These are phyloP conservation scores for Lepilemur septentrionalis DNA, from an alignment of 2,797 vertebrate species.

Conservation along the genomic window DNA sequence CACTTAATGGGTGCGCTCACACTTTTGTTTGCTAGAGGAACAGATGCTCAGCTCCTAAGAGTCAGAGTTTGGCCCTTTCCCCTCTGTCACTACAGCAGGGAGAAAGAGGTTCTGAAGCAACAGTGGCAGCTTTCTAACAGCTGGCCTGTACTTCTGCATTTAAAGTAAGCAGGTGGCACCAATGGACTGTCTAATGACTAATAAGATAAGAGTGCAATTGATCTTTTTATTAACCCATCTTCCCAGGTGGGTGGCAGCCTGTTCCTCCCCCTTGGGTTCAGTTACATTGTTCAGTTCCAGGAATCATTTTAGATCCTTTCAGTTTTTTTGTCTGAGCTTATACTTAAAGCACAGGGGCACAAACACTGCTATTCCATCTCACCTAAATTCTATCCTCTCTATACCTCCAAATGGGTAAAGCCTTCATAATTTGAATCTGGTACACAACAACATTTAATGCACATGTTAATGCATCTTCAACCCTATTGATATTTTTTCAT, in stretches of 20 bases:
- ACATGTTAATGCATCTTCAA: not conserved
- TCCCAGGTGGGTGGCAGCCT: conserved; percentile 21
- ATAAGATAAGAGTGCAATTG: conserved; percentile 74
- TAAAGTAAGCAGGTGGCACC: conserved; percentile 76
- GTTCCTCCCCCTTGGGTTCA: conserved; percentile 60
- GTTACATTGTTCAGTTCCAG: conserved; percentile 45
- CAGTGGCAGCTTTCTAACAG: conserved; percentile 63
- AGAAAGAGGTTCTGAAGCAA: conserved; percentile 54
- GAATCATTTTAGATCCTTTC: conserved; percentile 45
- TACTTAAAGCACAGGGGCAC: not conserved
- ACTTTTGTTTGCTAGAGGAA: conserved; percentile 63
- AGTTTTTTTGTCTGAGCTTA: not conserved
- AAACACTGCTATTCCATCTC: not conserved
- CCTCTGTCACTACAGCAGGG: conserved; percentile 53
- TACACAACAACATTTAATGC: not conserved
- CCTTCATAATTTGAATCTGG: not conserved
- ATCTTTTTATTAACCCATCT: conserved; percentile 69
- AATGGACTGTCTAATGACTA: conserved; percentile 73
- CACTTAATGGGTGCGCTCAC: not conserved
- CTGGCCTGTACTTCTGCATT: conserved; percentile 67
- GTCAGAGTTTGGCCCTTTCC: conserved; percentile 65
- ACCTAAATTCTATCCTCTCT: not conserved
- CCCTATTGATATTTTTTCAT: not conserved
- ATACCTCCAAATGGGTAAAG: conserved; percentile 14
- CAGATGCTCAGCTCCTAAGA: conserved; percentile 49